Evolutionary conservation across 2,113 vertebrate species (phyloP).

Genomic region (Xenopus laevis): DNA sequence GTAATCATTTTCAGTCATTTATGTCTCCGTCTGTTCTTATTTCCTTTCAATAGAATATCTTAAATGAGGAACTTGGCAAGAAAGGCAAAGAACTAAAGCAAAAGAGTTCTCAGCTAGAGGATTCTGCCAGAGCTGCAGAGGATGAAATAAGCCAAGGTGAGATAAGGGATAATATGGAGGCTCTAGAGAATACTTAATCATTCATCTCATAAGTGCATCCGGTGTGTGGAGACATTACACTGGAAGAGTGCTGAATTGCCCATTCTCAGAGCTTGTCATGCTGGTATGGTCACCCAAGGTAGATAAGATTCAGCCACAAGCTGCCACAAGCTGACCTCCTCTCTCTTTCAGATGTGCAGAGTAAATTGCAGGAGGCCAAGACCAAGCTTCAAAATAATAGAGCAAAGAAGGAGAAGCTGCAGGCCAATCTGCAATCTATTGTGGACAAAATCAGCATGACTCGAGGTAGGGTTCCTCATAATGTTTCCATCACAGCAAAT

Average conservation of each 20-base stretch:
- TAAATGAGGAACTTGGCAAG: constrained; percentile 60
- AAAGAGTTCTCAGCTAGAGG: constrained; percentile 67
- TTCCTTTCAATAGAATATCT: constrained; percentile 60
- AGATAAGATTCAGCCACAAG: too few relatives aligned
- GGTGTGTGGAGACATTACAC: too few relatives aligned
- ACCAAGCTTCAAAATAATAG: constrained; percentile 61
- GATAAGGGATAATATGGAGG: neutral
- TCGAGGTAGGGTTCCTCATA: constrained; percentile 62
- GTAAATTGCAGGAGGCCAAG: constrained; percentile 59
- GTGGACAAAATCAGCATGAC: constrained; percentile 71
- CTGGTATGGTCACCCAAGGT: too few relatives aligned
- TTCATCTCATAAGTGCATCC: too few relatives aligned
- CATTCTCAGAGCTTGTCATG: too few relatives aligned
- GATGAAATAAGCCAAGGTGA: constrained; percentile 60
- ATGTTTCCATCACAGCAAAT: neutral
- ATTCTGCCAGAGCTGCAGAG: constrained; percentile 59
- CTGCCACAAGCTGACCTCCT: neutral
- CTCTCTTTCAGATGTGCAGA: constrained; percentile 60
- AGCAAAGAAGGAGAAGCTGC: constrained; percentile 62
- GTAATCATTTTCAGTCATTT: too few relatives aligned
- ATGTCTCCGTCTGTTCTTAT: neutral
- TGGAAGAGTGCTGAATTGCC: too few relatives aligned
- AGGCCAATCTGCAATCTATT: constrained; percentile 59
- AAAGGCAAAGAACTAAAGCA: constrained; percentile 62
- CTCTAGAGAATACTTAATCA: too few relatives aligned